Conservation (phyloP, 2,797 vertebrate species). For the Crenuchus spilurus region DNA sequence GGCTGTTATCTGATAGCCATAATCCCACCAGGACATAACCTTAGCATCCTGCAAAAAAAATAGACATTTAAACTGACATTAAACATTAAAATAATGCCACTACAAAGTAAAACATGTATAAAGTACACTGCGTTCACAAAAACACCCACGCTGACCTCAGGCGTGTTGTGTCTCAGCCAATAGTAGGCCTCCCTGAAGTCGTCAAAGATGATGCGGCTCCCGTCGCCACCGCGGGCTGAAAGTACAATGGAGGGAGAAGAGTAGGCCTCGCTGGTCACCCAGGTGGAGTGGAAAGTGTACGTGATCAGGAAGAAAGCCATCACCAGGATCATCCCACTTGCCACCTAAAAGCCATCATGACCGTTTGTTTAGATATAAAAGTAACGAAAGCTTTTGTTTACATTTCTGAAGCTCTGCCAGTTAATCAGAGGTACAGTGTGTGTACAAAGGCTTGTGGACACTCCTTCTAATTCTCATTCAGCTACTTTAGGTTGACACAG, state of each 20-base stretch:
- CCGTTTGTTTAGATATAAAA: background rate
- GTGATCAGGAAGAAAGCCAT: conserved; percentile 99
- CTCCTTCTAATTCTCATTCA: too few species aligned
- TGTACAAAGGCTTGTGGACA: too few species aligned
- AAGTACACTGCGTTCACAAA: too few species aligned
- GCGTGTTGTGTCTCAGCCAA: conserved; percentile 98
- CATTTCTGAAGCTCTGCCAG: background rate
- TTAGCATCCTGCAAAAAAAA: conserved; percentile 87
- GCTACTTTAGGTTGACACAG: too few species aligned
- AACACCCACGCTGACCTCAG: conserved; percentile 93
- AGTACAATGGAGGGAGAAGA: conserved; percentile 97
- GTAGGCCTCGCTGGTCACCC: conserved; percentile 98
- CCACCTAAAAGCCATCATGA: conserved; percentile 78
- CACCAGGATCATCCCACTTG: conserved; percentile 98
- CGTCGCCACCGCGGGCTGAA: conserved; percentile 93
- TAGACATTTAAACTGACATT: background rate
- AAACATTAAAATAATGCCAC: too few species aligned
- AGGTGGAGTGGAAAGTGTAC: conserved; percentile 98
- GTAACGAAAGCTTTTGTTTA: background rate
- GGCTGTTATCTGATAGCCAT: conserved; percentile 97
- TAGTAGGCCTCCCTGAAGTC: conserved; percentile 99
- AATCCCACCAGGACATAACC: conserved; percentile 99
- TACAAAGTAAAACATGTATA: too few species aligned
- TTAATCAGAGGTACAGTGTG: too few species aligned
- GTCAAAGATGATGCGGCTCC: conserved; percentile 97